Conservation (phyloP, 2,113 vertebrate species). For the Gnathonemus echidnorhynchus region DNA sequence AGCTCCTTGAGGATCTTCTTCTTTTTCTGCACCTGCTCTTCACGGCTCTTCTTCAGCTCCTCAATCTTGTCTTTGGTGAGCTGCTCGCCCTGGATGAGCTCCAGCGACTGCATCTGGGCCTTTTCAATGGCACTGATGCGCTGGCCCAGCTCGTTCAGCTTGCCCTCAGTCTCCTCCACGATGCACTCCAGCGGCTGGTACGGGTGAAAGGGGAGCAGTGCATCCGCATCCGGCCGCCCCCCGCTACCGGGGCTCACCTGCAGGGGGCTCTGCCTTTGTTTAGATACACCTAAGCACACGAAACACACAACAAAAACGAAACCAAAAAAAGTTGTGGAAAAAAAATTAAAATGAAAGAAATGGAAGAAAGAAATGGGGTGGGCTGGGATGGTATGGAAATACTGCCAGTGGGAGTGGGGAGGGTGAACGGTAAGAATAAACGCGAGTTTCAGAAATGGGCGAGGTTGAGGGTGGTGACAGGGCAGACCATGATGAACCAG, state of each 20-base stretch:
- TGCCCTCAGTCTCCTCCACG: slow-evolving; percentile 98
- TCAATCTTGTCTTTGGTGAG: slow-evolving; percentile 99
- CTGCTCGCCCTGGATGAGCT: slow-evolving; percentile 98
- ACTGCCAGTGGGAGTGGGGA: neutral
- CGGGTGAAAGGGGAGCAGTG: slow-evolving; percentile 89
- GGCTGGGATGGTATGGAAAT: neutral
- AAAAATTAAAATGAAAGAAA: slow-evolving; percentile 5
- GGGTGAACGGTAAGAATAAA: neutral
- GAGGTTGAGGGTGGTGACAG: neutral
- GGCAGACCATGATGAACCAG: neutral
- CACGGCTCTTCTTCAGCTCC: slow-evolving; percentile 98
- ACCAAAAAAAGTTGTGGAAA: slow-evolving; percentile 45
- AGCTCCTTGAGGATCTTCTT: slow-evolving; percentile 99
- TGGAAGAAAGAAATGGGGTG: neutral
- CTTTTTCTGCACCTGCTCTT: slow-evolving; percentile 99
- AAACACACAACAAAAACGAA: slow-evolving; percentile 54
- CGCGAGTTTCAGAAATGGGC: neutral
- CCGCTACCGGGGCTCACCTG: slow-evolving; percentile 63
- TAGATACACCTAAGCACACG: slow-evolving; percentile 78
- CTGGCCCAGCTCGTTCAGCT: slow-evolving; percentile 97
- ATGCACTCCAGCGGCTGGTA: slow-evolving; percentile 98
- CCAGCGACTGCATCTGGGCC: slow-evolving; percentile 94
- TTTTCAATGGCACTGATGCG: slow-evolving; percentile 99
- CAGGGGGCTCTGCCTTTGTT: slow-evolving; percentile 89
- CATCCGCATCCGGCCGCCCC: slow-evolving; percentile 75